Evolutionary conservation across 30 jellyfish, hydroid and myxozoan genomes (phyloP).

Genomic region (Turritopsis dohrnii): DNA sequence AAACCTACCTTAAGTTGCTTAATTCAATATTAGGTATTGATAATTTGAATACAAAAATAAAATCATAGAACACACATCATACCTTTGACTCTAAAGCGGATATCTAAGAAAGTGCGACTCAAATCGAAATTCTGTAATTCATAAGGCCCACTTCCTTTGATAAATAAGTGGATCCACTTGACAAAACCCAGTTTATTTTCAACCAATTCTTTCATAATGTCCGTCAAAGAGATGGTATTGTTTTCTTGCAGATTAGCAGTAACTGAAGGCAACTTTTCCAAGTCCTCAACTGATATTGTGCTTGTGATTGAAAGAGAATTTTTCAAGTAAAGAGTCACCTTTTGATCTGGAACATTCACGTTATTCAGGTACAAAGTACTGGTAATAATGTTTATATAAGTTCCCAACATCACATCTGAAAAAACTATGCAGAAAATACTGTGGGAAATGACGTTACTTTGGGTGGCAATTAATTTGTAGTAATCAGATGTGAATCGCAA

Average conservation of each 20-base stretch:
- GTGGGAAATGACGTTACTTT: not conserved
- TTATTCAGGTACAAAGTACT: not conserved
- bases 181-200: not conserved
- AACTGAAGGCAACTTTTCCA: not conserved
- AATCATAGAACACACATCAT: not conserved
- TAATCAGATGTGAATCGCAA: not conserved
- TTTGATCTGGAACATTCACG: not conserved
- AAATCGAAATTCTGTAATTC: not conserved
- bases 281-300: not conserved
- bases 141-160: not conserved
- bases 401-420: not conserved
- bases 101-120: not conserved
- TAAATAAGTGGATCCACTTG: not conserved
- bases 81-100: not conserved
- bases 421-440: not conserved
- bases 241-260: not conserved
- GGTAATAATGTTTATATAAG: not conserved
- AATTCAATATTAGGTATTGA: too few relatives aligned
- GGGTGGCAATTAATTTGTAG: not conserved
- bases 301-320: not conserved
- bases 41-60: too few relatives aligned
- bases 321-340: not conserved
- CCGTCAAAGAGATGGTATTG: not conserved
- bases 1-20: too few relatives aligned
- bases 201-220: not conserved